These are phyloP conservation scores for Phodopus roborovskii DNA, from an alignment of 2,113 vertebrate species.

Conservation along the genomic window DNA sequence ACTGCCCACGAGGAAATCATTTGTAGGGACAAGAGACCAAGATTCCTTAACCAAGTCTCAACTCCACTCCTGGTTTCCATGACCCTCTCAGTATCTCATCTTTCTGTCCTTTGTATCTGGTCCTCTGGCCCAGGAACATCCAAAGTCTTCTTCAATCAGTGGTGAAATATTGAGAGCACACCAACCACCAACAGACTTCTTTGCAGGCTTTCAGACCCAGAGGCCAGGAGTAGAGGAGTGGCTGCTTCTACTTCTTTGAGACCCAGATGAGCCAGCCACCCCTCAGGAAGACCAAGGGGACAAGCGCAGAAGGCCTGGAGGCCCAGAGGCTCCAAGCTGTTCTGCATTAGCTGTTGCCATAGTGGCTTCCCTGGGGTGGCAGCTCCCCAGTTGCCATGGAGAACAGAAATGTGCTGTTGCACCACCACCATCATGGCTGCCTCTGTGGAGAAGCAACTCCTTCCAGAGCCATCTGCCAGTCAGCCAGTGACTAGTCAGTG, in stretches of 20 bases:
- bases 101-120: not conserved
- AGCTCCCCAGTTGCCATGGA: conserved; percentile 45
- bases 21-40: not conserved
- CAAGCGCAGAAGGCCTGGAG: conserved; percentile 9
- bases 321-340: not conserved
- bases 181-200: not conserved
- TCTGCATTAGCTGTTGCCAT: conserved; percentile 38
- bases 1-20: not conserved
- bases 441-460: not conserved
- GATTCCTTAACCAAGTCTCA: not conserved
- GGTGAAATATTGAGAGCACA: not conserved
- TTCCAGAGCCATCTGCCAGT: not conserved
- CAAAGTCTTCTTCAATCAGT: not conserved
- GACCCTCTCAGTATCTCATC: not conserved
- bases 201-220: not conserved
- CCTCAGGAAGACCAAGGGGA: not conserved
- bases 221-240: not conserved
- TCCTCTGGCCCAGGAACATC: not conserved
- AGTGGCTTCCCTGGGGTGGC: conserved; percentile 46
- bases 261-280: not conserved
- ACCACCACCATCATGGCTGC: not conserved
- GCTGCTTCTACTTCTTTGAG: not conserved
- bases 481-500: not conserved
- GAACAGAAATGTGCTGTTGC: not conserved
- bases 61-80: not conserved